phyloP scores from a whole-genome alignment of 2,113 vertebrate genomes.

The Phylloscopus whistleri region DNA sequence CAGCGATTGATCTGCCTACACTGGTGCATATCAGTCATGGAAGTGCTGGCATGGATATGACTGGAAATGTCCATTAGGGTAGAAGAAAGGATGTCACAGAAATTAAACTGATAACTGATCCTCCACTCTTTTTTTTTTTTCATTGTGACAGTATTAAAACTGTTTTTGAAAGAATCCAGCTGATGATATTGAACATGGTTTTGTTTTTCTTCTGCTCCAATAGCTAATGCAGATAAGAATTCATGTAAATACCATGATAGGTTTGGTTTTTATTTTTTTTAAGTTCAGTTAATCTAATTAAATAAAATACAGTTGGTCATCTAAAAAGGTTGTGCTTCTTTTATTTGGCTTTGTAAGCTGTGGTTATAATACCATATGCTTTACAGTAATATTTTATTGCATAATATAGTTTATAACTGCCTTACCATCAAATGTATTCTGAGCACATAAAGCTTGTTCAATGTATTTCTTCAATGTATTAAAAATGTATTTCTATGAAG shows the following conservation, averaged over 20 bases:
- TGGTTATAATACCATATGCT: background rate
- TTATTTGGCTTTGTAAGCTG: background rate
- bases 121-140: accelerated
- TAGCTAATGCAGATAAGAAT: background rate
- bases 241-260: background rate
- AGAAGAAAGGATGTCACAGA: background rate
- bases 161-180: background rate
- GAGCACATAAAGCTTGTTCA: background rate
- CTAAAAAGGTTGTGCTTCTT: background rate
- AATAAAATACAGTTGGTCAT: background rate
- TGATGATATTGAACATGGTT: background rate
- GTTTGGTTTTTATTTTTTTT: background rate
- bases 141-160: background rate
- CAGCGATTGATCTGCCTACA: background rate
- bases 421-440: background rate
- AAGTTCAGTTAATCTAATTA: background rate
- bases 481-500: background rate
- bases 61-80: background rate
- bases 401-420: background rate
- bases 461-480: background rate
- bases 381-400: background rate
- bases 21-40: background rate
- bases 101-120: background rate
- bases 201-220: background rate
- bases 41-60: background rate